These are phyloP conservation scores for Arion vulgaris DNA, from an alignment of 1,140 invertebrate species.

Conservation along the genomic window DNA sequence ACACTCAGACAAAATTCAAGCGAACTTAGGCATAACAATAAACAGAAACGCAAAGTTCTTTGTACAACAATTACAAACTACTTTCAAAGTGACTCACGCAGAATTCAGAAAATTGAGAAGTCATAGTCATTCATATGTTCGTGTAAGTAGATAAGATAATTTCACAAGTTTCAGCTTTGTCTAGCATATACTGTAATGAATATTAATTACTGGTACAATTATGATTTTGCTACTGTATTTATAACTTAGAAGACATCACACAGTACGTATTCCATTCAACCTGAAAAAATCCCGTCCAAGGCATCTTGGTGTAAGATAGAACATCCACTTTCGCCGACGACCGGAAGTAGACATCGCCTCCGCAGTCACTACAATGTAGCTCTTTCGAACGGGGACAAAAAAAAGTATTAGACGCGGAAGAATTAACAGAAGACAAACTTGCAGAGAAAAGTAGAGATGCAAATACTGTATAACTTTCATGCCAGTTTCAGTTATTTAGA, in stretches of 20 bases:
- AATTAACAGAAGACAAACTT: no score
- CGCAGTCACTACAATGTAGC: background rate
- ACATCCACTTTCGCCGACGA: conserved; percentile 32
- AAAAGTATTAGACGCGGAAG: no score
- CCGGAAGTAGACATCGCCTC: conserved; percentile 37
- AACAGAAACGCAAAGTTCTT: no score
- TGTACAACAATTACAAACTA: no score
- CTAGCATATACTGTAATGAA: background rate
- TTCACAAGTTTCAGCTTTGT: background rate
- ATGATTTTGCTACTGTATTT: background rate
- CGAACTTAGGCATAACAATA: no score
- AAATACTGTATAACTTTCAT: no score
- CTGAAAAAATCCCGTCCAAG: conserved; percentile 35
- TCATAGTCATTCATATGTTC: background rate
- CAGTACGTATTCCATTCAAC: conserved; percentile 1
- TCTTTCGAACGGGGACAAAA: no score
- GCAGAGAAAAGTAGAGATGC: no score
- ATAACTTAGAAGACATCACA: background rate
- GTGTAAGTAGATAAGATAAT: background rate
- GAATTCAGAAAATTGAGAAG: background rate
- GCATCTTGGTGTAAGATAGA: conserved; percentile 16
- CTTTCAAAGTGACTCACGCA: no score
- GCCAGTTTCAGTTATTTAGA: no score
- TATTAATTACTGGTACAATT: background rate
- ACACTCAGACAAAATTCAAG: no score